Evolutionary conservation across 2,113 vertebrate species (phyloP), one percentile per base, ranked within the genome.

Genomic region (Centropristis striata): DNA sequence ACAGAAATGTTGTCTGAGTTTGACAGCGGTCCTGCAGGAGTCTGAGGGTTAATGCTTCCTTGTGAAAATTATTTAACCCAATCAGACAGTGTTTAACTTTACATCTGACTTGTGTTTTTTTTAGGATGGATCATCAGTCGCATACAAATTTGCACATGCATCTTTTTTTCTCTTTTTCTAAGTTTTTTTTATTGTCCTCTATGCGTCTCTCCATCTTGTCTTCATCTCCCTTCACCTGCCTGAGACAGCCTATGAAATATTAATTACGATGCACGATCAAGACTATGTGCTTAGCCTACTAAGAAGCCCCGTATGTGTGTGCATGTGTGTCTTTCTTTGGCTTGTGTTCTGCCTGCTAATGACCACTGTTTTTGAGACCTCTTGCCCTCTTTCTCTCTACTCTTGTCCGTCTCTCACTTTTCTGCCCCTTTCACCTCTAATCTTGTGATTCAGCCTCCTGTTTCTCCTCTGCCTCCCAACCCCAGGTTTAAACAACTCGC

Each of bases 291-390:
- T 77, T 47, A 27, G 86, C 89, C 46, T 91, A 53, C 88, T 65
- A 83, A 90, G 66, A 36, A 84, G 80, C 55, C 15, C 11, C 46
- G 58, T 32, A 32, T 82, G 50, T 81, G 69, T 74, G 75, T 79
- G 80, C 49, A 36, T 60, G 36, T 78, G 75, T 58, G 58, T 47
- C 50, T 84, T 77, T 80, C 80, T 65, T 37, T 10, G 44, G 58
- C 65, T 84, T 83, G 84, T 89, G 86, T 87, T 87, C 83, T 86
- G 90, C 90, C 83, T 92, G 74, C 83, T 92, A 92, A 91, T 93
- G 80, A 86, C 82, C 70, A 15, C 64, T 86, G 86, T 90, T 86
- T 90, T 78, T 13, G 13, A 88, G 89, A 93, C 89, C 90, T 86
- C 59, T 91, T 89, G 85, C 80, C 82, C 87, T 90, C 75, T 78